Evolutionary conservation across 2,113 vertebrate species (phyloP).

Genomic region (Pluvialis apricaria): DNA sequence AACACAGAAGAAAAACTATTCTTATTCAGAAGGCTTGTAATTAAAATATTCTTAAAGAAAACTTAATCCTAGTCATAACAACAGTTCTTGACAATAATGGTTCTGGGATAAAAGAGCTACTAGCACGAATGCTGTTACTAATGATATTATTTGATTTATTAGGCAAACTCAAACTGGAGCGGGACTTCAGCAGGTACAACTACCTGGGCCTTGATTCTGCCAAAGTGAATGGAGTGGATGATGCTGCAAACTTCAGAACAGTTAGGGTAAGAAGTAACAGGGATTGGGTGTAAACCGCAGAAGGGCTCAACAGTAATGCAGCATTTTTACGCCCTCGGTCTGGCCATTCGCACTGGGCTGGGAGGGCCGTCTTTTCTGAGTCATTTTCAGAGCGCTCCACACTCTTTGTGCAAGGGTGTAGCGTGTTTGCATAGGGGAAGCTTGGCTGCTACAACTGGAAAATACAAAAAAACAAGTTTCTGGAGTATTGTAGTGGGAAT

Average conservation of each 20-base stretch:
- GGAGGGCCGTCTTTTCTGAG: not conserved
- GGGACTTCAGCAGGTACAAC: slow-evolving; percentile 94
- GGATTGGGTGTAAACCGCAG: not conserved
- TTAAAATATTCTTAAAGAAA: not conserved
- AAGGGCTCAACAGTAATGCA: not conserved
- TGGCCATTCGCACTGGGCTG: fast-evolving
- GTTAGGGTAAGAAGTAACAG: slow-evolving; percentile 79
- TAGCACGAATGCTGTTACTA: not conserved
- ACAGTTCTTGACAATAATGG: not conserved
- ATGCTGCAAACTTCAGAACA: slow-evolving; percentile 91
- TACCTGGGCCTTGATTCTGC: slow-evolving; percentile 95
- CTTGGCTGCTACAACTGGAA: not conserved
- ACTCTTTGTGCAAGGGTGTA: not conserved
- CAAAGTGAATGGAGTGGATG: slow-evolving; percentile 89
- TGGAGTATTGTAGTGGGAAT: not conserved
- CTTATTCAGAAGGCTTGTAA: not conserved
- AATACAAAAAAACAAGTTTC: not conserved
- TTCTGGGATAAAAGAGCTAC: not conserved
- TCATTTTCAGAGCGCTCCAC: not conserved
- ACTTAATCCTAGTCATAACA: not conserved
- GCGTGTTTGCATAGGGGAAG: fast-evolving
- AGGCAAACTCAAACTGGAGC: slow-evolving; percentile 91
- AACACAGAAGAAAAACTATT: not conserved
- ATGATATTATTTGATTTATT: not conserved
- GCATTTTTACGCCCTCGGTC: not conserved